phyloP scores from a whole-genome alignment of 1,140 invertebrate genomes.

The Hyposmocoma kahamanoa region DNA sequence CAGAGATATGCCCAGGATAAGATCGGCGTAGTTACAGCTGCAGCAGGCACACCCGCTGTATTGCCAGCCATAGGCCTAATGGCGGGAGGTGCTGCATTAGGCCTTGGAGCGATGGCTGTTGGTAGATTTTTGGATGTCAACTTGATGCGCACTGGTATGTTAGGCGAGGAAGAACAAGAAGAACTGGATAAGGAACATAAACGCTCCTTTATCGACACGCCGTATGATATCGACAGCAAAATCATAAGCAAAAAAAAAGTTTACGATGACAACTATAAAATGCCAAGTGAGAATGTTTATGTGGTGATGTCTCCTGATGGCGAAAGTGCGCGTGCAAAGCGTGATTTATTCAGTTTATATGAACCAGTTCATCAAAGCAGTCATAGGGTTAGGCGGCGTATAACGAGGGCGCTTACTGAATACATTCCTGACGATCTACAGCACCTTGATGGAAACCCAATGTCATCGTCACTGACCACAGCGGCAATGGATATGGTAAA shows the following conservation, averaged over 20 bases:
- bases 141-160: constrained; percentile 70
- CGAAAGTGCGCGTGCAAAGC: constrained; percentile 39
- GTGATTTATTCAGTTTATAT: constrained; percentile 36
- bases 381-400: neutral
- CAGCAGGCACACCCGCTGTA: constrained; percentile 75
- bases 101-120: constrained; percentile 84
- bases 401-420: constrained; percentile 50
- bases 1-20: constrained; percentile 78
- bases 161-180: constrained; percentile 53
- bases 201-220: constrained; percentile 62
- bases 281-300: constrained; percentile 69
- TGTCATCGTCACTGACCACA: constrained; percentile 41
- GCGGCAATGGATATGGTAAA: constrained; percentile 53
- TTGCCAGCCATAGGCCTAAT: constrained; percentile 84
- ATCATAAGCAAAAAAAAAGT: constrained; percentile 58
- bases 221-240: constrained; percentile 63
- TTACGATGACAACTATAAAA: constrained; percentile 69
- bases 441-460: constrained; percentile 69
- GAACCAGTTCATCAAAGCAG: neutral
- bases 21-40: constrained; percentile 76
- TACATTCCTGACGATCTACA: constrained; percentile 72
- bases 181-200: constrained; percentile 75
- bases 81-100: constrained; percentile 85
- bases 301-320: constrained; percentile 64
- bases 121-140: constrained; percentile 81